phyloP scores from a whole-genome alignment of 2,113 vertebrate species.

The Scomber japonicus region DNA sequence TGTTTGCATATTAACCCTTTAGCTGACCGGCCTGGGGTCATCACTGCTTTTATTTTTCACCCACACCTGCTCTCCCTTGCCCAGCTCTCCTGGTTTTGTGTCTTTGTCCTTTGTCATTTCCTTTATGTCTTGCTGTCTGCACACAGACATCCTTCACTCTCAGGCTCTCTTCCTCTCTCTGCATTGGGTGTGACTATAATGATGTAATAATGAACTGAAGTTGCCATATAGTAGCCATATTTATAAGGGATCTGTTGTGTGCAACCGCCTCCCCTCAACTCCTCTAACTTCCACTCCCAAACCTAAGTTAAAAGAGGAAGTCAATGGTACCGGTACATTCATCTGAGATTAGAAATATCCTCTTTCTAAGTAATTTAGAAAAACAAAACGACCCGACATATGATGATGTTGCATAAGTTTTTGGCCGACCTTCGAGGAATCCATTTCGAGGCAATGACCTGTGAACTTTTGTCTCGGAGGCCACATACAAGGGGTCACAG shows the following conservation, averaged over 20 bases:
- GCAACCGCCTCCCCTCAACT: background rate
- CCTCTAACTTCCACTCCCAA: background rate
- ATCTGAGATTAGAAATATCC: conserved; percentile 45
- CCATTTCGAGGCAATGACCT: conserved; percentile 51
- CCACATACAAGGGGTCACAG: conserved; percentile 44
- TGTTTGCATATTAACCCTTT: conserved; percentile 44
- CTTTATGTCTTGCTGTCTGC: background rate
- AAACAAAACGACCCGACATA: conserved; percentile 41
- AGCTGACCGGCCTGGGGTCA: conserved; percentile 9
- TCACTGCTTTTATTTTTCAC: conserved; percentile 9
- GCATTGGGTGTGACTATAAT: conserved; percentile 17
- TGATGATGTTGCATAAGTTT: conserved; percentile 49
- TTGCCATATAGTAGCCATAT: conserved; percentile 26
- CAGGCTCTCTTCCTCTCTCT: conserved; percentile 6
- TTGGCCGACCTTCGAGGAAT: conserved; percentile 48
- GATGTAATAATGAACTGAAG: conserved; percentile 36
- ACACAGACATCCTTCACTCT: conserved; percentile 21
- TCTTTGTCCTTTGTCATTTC: conserved; percentile 9
- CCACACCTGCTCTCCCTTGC: background rate
- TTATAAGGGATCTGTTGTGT: conserved; percentile 21
- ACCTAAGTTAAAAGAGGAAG: conserved; percentile 41
- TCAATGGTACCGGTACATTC: conserved; percentile 9
- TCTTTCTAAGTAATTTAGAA: conserved; percentile 35
- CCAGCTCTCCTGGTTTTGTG: conserved; percentile 2
- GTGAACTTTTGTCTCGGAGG: conserved; percentile 54